Evolutionary conservation across 2,113 vertebrate species (phyloP), one percentile per base, ranked within the genome.

Genomic region (Oxyura jamaicensis): DNA sequence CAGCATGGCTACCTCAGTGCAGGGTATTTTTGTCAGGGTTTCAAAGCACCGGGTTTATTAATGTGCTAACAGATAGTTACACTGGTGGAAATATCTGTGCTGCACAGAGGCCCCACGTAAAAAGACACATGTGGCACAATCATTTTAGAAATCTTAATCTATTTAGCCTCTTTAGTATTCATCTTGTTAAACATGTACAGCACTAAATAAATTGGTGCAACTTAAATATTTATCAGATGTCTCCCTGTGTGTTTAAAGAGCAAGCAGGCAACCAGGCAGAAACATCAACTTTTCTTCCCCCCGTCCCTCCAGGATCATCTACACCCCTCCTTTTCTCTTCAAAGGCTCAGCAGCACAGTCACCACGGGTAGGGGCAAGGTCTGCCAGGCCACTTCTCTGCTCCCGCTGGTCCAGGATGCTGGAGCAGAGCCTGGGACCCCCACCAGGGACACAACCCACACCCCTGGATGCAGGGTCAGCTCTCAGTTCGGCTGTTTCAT

Each of bases 141-240:
- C 22, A 53, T 84, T 96, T 92, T 60, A 65, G 66, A 95, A 90
- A 96, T 88, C 75, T 91, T 79, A 91, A 91, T 95, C 91, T 93
- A 85, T 96, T 96, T 95, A 92, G 76, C 66, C 74, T 94, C 91
- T 93, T 95, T 93, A 96, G 93, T 77, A 96, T 92, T 91, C 94
- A 63, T 86, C 95, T 95, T 95, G 92, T 97, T 96, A 96, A 96
- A 92, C 95, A 92, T 77, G 88, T 91, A 92, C 91, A 92, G 74
- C 63, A 76, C 86, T 95, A 96, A 91, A 96, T 95, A 91, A 95
- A 94, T 94, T 77, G 91, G 67, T 91, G 71, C 74, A 84, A 44
- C 78, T 96, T 88, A 95, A 97, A 96, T 96, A 97, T 97, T 97
- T 95, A 96, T 95, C 91, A 91, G 93, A 66, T 39, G n/a, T 95